Evolutionary conservation across 2,888 invertebrate genomes (phyloP).

Genomic region (Ametastegia equiseti): DNA sequence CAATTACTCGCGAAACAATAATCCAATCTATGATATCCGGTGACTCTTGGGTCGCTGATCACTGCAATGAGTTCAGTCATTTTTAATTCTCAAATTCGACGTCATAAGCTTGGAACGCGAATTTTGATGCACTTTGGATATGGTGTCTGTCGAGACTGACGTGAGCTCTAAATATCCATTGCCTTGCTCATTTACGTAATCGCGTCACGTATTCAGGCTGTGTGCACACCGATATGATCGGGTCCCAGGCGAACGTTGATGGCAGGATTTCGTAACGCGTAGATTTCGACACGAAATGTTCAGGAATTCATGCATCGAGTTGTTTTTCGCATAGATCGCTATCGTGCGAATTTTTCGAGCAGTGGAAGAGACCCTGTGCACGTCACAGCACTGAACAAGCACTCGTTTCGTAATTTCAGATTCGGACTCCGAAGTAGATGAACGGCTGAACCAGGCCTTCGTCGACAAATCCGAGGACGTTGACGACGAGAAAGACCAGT

Average conservation of each 20-base stretch:
- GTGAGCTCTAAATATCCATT: no score
- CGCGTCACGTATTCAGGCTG: not conserved
- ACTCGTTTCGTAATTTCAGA: no score
- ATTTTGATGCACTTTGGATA: no score
- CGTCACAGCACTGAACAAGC: not conserved
- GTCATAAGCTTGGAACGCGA: no score
- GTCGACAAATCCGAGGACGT: constrained; percentile 5
- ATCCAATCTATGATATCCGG: no score
- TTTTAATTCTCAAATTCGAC: no score
- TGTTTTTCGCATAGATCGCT: not conserved
- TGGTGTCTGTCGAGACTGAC: no score
- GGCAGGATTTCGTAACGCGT: not conserved
- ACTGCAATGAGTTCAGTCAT: no score
- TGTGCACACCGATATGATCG: not conserved
- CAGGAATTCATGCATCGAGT: not conserved
- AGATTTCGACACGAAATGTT: not conserved
- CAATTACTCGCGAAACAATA: no score
- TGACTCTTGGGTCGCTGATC: no score
- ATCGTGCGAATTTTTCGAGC: not conserved
- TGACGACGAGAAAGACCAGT: constrained; percentile 44
- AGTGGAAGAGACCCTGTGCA: no score
- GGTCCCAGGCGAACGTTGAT: not conserved
- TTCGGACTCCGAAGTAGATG: constrained; percentile 58
- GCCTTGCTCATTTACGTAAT: not conserved
- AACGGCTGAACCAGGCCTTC: constrained; percentile 43